Percentiles rank a stretch among this genome's conserved stretches.
phyloP scores from a whole-genome alignment of 2,797 vertebrate species.

The Merluccius polli region DNA sequence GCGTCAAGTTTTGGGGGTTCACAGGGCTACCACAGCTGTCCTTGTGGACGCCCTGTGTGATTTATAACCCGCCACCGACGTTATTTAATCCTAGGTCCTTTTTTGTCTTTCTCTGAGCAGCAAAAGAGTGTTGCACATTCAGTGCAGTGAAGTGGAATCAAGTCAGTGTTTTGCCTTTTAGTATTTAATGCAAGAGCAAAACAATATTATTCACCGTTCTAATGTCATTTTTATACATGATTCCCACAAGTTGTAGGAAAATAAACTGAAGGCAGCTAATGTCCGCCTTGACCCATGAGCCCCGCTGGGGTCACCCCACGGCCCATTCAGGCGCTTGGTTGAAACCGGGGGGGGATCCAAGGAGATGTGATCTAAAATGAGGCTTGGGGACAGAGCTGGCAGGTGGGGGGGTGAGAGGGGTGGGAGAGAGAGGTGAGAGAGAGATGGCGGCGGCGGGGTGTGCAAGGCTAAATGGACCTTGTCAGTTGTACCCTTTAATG shows the following conservation, averaged over 20 bases:
- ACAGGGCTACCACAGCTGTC: background rate
- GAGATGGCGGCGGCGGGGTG: conserved; percentile 29
- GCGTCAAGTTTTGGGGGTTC: background rate
- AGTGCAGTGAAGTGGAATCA: too few species aligned
- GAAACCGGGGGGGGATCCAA: too few species aligned
- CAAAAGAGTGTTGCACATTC: too few species aligned
- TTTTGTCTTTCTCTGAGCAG: too few species aligned
- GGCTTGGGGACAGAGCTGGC: background rate
- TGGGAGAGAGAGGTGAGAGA: conserved; percentile 30
- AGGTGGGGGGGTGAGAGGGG: conserved; percentile 3
- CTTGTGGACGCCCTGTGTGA: background rate
- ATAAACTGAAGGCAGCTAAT: background rate
- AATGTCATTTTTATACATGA: background rate
- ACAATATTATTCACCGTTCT: background rate
- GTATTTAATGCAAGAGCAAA: background rate
- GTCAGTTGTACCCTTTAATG: conserved; percentile 63
- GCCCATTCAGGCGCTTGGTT: too few species aligned
- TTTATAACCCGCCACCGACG: background rate
- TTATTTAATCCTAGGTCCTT: background rate
- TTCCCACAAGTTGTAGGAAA: background rate
- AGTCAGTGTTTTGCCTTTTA: too few species aligned
- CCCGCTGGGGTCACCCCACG: too few species aligned
- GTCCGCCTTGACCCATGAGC: too few species aligned
- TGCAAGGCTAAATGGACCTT: conserved; percentile 65
- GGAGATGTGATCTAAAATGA: too few species aligned